A percentile compares a stretch with the other conserved stretches of the same genome.
phyloP scores from a whole-genome alignment of 2,888 invertebrate genomes.

The Coelinius sp. region DNA sequence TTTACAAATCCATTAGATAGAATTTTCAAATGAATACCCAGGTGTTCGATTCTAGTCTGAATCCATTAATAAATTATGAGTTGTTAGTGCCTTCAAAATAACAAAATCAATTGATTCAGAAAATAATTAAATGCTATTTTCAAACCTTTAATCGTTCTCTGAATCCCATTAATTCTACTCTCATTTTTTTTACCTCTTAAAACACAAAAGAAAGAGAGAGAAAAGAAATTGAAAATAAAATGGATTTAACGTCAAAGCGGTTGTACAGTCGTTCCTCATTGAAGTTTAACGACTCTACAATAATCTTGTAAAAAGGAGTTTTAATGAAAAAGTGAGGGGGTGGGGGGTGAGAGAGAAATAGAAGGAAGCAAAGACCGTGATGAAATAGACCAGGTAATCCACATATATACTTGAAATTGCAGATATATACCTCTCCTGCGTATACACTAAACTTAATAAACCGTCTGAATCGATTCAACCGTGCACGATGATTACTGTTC shows the following conservation, averaged over 20 bases:
- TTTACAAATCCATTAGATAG: conserved; percentile 7
- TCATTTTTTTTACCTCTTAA: background rate
- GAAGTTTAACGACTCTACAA: conserved; percentile 18
- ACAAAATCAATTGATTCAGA: background rate
- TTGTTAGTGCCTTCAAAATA: background rate
- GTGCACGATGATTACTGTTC: conserved; percentile 31
- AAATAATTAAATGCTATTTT: conserved; percentile 3
- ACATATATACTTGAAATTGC: conserved; percentile 10
- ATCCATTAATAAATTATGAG: background rate
- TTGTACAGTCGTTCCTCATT: conserved; percentile 12
- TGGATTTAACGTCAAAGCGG: conserved; percentile 7
- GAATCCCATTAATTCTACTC: background rate
- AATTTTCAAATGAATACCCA: conserved; percentile 13
- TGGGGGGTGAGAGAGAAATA: conserved; percentile 1
- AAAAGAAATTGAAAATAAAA: conserved; percentile 8
- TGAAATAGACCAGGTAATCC: background rate
- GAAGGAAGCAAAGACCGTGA: conserved; percentile 1
- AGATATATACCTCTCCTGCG: background rate
- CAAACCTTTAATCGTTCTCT: conserved; percentile 1
- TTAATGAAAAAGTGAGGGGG: background rate
- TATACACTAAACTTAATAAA: conserved; percentile 17
- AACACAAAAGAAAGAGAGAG: background rate
- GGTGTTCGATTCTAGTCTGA: background rate
- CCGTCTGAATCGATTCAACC: conserved; percentile 20
- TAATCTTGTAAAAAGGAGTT: conserved; percentile 20